Evolutionary conservation across 1,140 invertebrate species (phyloP).

Genomic region (Brachionus koreanus): DNA sequence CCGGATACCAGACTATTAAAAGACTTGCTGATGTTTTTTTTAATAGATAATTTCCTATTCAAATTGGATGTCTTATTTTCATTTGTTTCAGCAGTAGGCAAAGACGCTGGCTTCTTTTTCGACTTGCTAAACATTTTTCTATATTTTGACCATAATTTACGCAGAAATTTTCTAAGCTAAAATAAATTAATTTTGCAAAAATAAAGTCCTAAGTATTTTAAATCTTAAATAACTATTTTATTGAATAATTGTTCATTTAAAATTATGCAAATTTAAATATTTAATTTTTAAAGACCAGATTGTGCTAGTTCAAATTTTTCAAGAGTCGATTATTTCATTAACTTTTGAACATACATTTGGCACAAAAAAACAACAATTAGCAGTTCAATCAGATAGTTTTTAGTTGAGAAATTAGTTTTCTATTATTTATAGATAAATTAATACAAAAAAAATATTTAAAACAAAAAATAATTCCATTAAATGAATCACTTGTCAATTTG

Average conservation of each 20-base stretch:
- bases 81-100: background rate
- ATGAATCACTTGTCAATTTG: background rate
- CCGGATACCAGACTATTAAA: background rate
- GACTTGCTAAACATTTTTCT: background rate
- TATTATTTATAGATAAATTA: background rate
- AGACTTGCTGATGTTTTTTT: background rate
- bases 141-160: background rate
- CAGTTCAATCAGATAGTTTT: no score
- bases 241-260: background rate
- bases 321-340: no score
- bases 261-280: background rate
- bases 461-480: background rate
- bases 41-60: background rate
- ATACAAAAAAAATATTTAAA: background rate
- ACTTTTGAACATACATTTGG: no score
- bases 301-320: background rate
- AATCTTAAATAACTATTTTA: no score
- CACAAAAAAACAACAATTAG: no score
- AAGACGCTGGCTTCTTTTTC: background rate
- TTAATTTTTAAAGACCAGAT: background rate
- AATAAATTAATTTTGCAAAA: no score
- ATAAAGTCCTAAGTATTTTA: no score
- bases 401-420: no score
- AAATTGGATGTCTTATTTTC: background rate
- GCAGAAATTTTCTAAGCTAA: no score